Base-by-base conservation (phyloP, 2,888 invertebrate genomes). In the Marasmarcha lunaedactyla region DNA sequence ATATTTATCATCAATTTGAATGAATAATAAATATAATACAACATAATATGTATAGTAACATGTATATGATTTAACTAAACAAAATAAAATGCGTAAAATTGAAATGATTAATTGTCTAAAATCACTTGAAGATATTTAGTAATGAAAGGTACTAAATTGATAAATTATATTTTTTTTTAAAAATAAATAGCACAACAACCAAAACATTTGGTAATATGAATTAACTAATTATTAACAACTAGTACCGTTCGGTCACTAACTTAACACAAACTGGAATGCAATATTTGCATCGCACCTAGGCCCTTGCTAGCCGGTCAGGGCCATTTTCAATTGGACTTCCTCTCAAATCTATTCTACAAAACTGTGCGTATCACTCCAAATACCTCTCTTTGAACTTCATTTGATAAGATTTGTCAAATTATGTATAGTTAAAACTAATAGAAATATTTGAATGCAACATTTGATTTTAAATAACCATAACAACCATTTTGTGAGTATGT, bases 51-150 rank as follows among this genome's bases (percentile, higher is more conserved):
- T 71, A 72, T 76, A 78, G 72, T 78, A 74, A 74, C 68, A 66
- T 72, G 71, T 73, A 76, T 71, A 79, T 79, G 81, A 83, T 79
- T 83, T 77, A 71, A 81, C 72, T 81, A 79, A 76, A 76, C 62
- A 73, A 79, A 76, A 78, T 69, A 77, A 84, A 84, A 84, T 84
- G 84, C 84, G 83, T 70, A 74, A 63, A 71, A 72, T 83, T 73
- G 71, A 81, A 83, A 81, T 73, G 77, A 83, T 81, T 68, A 57
- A 71, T 77, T 67, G 65, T 68, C 64, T 2, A 72, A 77, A 76
- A 76, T 71, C 66, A 78, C 63, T 70, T 62, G 68, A 74, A 76
- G 70, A 74, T 70, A 72, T 72, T 63, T 67, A 71, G 46, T 58
- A 61, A 71, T 77, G 78, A 74, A 79, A 78, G 78, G 77, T 78